Conservation (phyloP, 1,140 invertebrate species). For the Drosophila hydei region DNA sequence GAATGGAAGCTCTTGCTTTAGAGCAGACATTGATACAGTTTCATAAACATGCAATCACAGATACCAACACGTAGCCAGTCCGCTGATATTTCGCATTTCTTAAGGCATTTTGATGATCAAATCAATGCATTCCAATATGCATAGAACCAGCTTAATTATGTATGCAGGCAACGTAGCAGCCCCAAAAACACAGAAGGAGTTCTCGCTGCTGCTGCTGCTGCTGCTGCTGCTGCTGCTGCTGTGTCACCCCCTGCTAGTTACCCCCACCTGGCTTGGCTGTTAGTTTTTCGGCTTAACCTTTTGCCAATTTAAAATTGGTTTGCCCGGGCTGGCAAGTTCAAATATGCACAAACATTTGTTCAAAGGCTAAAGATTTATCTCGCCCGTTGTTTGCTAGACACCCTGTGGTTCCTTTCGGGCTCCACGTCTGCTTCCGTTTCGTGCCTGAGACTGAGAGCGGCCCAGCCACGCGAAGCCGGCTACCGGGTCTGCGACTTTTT, state of each 20-base stretch:
- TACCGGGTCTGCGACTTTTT: slow-evolving; percentile 39
- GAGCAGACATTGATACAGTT: too few relatives aligned
- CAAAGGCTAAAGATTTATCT: slow-evolving; percentile 81
- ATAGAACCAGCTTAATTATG: slow-evolving; percentile 71
- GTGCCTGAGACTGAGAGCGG: slow-evolving; percentile 20
- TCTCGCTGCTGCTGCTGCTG: slow-evolving; percentile 3
- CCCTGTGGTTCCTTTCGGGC: slow-evolving; percentile 66
- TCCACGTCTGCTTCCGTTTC: slow-evolving; percentile 64
- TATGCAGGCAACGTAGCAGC: slow-evolving; percentile 65
- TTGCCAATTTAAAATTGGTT: slow-evolving; percentile 80
- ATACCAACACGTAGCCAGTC: background rate
- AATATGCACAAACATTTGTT: slow-evolving; percentile 82
- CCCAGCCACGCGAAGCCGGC: background rate
- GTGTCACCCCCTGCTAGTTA: background rate
- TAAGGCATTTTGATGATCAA: slow-evolving; percentile 17
- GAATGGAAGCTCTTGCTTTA: too few relatives aligned
- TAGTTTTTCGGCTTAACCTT: slow-evolving; percentile 79
- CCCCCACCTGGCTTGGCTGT: slow-evolving; percentile 47
- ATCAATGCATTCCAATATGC: slow-evolving; percentile 62
- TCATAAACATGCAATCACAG: background rate
- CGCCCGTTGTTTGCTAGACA: slow-evolving; percentile 67
- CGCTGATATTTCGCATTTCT: slow-evolving; percentile 1
- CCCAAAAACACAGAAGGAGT: slow-evolving; percentile 20
- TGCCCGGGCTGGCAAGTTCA: slow-evolving; percentile 64
- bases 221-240: slow-evolving; percentile 2